Conservation (phyloP, 2,113 vertebrate genomes). For the Vulpes ferrilata region DNA sequence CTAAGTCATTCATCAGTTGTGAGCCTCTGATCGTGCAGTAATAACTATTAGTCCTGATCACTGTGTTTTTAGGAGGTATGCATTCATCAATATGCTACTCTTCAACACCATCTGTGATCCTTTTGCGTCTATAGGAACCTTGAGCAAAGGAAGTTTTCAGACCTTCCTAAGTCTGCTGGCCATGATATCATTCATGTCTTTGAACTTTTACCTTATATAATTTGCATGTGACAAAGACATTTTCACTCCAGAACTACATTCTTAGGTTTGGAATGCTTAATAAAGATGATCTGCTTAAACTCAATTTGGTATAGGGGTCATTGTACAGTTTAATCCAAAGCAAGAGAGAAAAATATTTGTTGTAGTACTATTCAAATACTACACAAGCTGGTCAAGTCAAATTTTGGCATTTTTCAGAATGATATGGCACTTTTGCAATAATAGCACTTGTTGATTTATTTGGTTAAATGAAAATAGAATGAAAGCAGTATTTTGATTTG, state of each 20-base stretch:
- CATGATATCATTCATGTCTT: background rate
- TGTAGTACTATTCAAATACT: conserved; percentile 35
- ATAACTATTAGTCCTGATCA: background rate
- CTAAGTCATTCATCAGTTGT: background rate
- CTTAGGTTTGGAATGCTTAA: background rate
- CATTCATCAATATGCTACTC: background rate
- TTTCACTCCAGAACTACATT: background rate
- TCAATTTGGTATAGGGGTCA: background rate
- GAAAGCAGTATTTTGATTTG: conserved; percentile 31
- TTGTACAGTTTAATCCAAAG: background rate
- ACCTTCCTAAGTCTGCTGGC: background rate
- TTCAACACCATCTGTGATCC: background rate
- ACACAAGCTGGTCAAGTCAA: background rate
- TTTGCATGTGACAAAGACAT: background rate
- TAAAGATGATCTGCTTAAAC: background rate
- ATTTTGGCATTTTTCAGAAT: conserved; percentile 47
- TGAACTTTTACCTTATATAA: background rate
- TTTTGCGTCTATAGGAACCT: background rate
- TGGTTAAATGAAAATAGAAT: conserved; percentile 59
- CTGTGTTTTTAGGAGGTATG: rapidly evolving
- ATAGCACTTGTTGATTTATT: conserved; percentile 60
- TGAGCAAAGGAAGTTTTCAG: background rate
- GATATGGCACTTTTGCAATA: conserved; percentile 39
- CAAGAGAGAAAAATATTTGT: conserved; percentile 1
- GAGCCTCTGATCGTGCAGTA: background rate